Conservation (phyloP, 2,797 vertebrate species). For the Tarsius wallacei region DNA sequence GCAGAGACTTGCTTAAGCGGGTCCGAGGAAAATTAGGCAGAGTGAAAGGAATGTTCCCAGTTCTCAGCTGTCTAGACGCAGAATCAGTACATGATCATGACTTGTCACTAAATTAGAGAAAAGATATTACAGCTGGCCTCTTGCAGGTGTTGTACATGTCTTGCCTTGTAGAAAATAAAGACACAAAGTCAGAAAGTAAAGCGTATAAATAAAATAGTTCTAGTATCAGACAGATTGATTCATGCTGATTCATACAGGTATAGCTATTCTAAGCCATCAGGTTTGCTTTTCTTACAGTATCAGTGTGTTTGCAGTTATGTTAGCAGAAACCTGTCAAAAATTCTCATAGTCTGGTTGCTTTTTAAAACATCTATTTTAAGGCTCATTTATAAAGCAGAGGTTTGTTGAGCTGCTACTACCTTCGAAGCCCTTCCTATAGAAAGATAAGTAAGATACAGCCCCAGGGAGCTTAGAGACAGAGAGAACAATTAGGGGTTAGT, state of each 20-base stretch:
- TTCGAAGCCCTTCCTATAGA: background rate
- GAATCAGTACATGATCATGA: background rate
- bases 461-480: background rate
- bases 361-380: constrained; percentile 22
- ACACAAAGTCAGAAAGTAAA: background rate
- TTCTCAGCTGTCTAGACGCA: background rate
- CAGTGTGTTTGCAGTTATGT: background rate
- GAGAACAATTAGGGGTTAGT: background rate
- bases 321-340: constrained; percentile 7
- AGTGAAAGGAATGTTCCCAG: background rate
- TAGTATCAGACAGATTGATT: background rate
- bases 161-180: background rate
- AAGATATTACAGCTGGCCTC: background rate
- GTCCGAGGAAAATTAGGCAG: constrained; percentile 7
- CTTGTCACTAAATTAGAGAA: background rate
- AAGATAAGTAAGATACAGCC: background rate
- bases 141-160: background rate
- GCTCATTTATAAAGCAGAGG: constrained; percentile 20
- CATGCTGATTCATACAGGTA: background rate
- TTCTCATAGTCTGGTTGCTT: background rate
- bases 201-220: background rate
- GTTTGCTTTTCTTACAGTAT: background rate
- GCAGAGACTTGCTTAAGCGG: constrained; percentile 31
- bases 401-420: background rate
- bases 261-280: background rate